Base-by-base conservation (phyloP, 2,797 vertebrate genomes). In the Limosa lapponica region DNA sequence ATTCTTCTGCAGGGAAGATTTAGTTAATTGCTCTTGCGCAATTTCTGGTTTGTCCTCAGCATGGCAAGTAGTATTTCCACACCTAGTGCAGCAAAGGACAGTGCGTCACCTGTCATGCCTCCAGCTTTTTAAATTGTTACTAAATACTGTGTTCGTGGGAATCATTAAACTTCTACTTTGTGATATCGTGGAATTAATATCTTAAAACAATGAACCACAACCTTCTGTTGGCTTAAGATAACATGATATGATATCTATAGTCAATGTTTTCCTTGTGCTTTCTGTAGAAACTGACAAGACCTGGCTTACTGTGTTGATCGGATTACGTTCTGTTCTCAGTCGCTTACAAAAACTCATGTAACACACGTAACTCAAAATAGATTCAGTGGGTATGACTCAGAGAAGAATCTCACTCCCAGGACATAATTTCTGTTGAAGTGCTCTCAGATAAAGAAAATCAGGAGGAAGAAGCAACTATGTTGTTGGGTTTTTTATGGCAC, bases 11-110 rank as follows among this genome's bases (percentile, higher is more conserved):
- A 52, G 61, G 82, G 79, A 91, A 93, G 70, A 86, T 55, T 80
- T 77, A 93, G 49, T 65, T 95, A 96, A 97, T 90, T 87, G 32
- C 74, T 92, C 61, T 96, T 88, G 82, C 23, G 12, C 20, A 94
- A 97, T 62, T 91, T 95, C 64, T 91, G 78, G 44, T 87, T 96
- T 93, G 78, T 94, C 89, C 59, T 95, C 51, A 5, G 25, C 12
- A 32, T 57, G 24, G 58, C 88, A 93, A 82, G 30, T 20, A 65
- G 16, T 55, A 19, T 69, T 91, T 96, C 92, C 88, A 96, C 80
- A 58, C 58, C 83, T 93, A 75, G 73, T n/a, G 28, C 43, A 90
- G 78, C n/a, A 65, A 81, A 84, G 70, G 70, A 92, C 58, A 79
- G 57, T 7, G 32, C 89, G 75, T 86, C 85, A 90, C 46, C 65